Conservation (phyloP, 1,140 invertebrate species). For the Pseudachorutes palmiensis region DNA sequence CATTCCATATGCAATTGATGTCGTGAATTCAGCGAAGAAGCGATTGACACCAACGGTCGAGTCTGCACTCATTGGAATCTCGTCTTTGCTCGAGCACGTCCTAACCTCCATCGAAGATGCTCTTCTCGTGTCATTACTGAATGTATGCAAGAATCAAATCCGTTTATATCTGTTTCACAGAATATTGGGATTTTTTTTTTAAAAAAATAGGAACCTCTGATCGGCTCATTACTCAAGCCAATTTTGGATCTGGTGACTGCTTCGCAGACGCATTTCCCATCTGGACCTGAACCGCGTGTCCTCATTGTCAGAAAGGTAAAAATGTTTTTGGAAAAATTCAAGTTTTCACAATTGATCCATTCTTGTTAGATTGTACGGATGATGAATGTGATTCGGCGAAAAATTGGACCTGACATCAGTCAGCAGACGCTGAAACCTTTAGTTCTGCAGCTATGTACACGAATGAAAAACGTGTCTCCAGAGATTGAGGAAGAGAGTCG, state of each 20-base stretch:
- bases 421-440: conserved; percentile 25
- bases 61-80: conserved; percentile 32
- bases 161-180: background rate
- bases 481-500: conserved; percentile 1
- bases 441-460: conserved; percentile 24
- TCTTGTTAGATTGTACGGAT: conserved; percentile 27
- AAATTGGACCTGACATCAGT: conserved; percentile 35
- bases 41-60: conserved; percentile 38
- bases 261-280: conserved; percentile 26
- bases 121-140: conserved; percentile 25
- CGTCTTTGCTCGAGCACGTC: conserved; percentile 30
- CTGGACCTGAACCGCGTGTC: conserved; percentile 13
- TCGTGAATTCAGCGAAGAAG: conserved; percentile 40
- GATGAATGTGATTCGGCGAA: conserved; percentile 31
- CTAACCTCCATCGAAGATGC: conserved; percentile 32
- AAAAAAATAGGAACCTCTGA: conserved; percentile 24
- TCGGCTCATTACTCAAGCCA: conserved; percentile 23
- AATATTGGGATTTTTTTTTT: conserved; percentile 7
- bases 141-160: conserved; percentile 28
- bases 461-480: conserved; percentile 19
- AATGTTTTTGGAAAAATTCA: too few species aligned
- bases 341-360: conserved; percentile 4
- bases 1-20: conserved; percentile 79
- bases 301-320: conserved; percentile 16
- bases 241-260: conserved; percentile 25